phyloP scores from a whole-genome alignment of 2,888 invertebrate species.

The Dyspetes luteomarginatus region DNA sequence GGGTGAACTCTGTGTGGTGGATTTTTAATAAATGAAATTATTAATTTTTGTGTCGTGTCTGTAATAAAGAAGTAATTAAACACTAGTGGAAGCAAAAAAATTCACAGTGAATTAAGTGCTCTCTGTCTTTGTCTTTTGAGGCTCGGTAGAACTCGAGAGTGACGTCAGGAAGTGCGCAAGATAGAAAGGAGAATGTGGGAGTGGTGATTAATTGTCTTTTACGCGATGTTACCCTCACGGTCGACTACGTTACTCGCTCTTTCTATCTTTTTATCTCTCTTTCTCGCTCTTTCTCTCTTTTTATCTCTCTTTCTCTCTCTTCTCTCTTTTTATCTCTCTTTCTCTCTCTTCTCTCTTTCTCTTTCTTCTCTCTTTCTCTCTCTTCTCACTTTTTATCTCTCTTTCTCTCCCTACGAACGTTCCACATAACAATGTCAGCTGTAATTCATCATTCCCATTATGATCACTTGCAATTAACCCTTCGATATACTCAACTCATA shows the following conservation, averaged over 20 bases:
- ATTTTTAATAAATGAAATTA: too few species aligned
- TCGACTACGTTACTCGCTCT: slow-evolving; percentile 42
- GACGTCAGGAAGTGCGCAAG: slow-evolving; percentile 68
- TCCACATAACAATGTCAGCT: background rate
- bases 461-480: background rate
- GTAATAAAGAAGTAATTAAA: too few species aligned
- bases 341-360: too few species aligned
- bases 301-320: too few species aligned
- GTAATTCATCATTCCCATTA: background rate
- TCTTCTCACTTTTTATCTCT: background rate
- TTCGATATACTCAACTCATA: background rate
- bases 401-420: background rate
- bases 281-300: too few species aligned
- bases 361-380: too few species aligned
- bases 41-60: too few species aligned
- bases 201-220: slow-evolving; percentile 75
- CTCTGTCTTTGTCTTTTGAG: slow-evolving; percentile 23
- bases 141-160: slow-evolving; percentile 47
- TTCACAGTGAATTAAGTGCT: background rate
- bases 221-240: slow-evolving; percentile 53
- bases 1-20: too few species aligned
- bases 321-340: too few species aligned
- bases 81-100: background rate
- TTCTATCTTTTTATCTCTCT: too few species aligned
- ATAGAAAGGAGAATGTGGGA: slow-evolving; percentile 76